phyloP scores from a whole-genome alignment of 2,797 vertebrate species.

The Danio tinwini region DNA sequence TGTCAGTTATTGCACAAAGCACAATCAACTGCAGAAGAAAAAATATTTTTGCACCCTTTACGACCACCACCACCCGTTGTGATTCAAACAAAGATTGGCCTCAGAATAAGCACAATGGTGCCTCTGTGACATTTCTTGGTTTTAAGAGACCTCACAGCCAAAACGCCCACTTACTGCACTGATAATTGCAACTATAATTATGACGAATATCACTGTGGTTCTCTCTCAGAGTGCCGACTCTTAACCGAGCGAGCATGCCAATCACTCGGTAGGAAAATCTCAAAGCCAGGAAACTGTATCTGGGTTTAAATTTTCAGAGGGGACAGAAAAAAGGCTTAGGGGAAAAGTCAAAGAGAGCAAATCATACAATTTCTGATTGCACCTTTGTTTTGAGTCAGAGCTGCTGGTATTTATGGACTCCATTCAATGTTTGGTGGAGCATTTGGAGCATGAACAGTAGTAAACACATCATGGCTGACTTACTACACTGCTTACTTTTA shows the following conservation, averaged over 20 bases:
- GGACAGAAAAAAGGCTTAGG: slow-evolving; percentile 35
- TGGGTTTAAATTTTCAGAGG: slow-evolving; percentile 38
- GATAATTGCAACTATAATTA: slow-evolving; percentile 37
- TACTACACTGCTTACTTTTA: background rate
- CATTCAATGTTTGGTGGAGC: background rate
- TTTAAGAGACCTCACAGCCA: slow-evolving; percentile 34
- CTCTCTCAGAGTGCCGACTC: slow-evolving; percentile 1
- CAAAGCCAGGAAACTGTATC: slow-evolving; percentile 2
- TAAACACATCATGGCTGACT: background rate
- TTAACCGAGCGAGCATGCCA: background rate
- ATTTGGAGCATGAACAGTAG: background rate
- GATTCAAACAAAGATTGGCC: slow-evolving; percentile 44
- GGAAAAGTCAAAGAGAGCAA: slow-evolving; percentile 55
- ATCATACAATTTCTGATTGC: slow-evolving; percentile 66
- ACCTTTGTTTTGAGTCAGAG: slow-evolving; percentile 47
- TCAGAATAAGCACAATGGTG: slow-evolving; percentile 47
- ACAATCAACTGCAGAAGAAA: slow-evolving; percentile 29
- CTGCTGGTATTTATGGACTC: slow-evolving; percentile 53
- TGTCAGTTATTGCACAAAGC: background rate
- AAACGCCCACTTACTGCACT: slow-evolving; percentile 27
- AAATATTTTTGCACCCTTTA: slow-evolving; percentile 40
- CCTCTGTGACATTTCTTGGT: slow-evolving; percentile 36
- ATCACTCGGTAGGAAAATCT: slow-evolving; percentile 11
- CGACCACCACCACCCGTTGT: slow-evolving; percentile 19
- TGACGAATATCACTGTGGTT: slow-evolving; percentile 11